These are phyloP conservation scores for Cheilosia vulpina DNA, from an alignment of 2,888 invertebrate genomes.

Conservation along the genomic window DNA sequence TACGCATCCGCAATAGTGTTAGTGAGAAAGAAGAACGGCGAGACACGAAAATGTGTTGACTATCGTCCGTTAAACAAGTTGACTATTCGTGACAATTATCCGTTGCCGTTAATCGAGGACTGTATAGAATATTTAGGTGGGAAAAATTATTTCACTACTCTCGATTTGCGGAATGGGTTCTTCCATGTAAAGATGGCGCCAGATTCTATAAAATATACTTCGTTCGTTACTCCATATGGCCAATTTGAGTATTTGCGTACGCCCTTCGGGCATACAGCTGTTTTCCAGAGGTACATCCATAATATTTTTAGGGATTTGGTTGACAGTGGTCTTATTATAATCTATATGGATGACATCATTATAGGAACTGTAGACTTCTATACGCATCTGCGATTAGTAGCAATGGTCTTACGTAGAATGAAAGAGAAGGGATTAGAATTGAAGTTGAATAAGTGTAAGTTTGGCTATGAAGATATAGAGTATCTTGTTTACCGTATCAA, in stretches of 20 bases:
- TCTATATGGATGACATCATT: conserved; percentile 4
- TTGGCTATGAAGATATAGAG: conserved; percentile 36
- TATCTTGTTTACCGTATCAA: conserved; percentile 50
- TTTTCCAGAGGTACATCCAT: conserved; percentile 4
- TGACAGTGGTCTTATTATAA: background rate
- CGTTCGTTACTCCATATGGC: conserved; percentile 5
- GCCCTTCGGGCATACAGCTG: conserved; percentile 55
- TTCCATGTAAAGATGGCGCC: conserved; percentile 59
- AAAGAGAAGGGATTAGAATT: conserved; percentile 11
- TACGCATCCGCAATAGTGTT: conserved; percentile 22
- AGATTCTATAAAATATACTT: conserved; percentile 64
- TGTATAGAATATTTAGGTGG: background rate
- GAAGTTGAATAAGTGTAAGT: background rate
- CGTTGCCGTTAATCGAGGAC: conserved; percentile 47
- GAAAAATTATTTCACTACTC: background rate
- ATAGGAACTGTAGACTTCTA: background rate
- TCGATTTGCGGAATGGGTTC: conserved; percentile 57
- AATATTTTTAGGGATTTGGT: no score
- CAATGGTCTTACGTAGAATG: conserved; percentile 39
- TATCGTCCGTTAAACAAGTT: conserved; percentile 3
- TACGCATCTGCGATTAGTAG: conserved; percentile 37
- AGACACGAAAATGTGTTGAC: background rate
- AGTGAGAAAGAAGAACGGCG: conserved; percentile 18
- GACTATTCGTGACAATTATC: conserved; percentile 37
- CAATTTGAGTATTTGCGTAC: conserved; percentile 11